Base-by-base conservation (phyloP, 2,888 invertebrate species). In the Acleris emargana region DNA sequence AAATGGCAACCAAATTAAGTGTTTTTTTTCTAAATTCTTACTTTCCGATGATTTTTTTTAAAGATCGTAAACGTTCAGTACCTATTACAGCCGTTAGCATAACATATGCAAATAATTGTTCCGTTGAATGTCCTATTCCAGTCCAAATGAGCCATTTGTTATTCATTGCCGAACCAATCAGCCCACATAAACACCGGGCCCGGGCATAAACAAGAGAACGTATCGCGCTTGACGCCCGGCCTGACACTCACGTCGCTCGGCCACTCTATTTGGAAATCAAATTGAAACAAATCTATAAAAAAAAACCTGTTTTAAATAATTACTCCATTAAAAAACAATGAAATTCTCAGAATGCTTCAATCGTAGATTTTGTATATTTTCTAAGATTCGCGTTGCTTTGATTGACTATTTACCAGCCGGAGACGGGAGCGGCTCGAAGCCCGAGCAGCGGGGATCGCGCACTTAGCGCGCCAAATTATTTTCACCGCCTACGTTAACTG, bases 391-490 rank as follows among this genome's bases (percentile, higher is more conserved):
- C 81, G 72, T 81, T 76, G 79, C 71, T 76, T 79, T 79, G 75
- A 77, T 82, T 72, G 76, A 72, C 74, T 76, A 76, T 81, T 79
- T 80, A 73, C 70, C 71, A 67, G 61, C 67, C 71, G 72, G 69
- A 64, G 70, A 71, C 62, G 68, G 9, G 42, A 58, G 73, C 68
- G 58, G 67, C 67, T 67, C 60, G 69, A 58, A 60, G 68, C 64
- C 73, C 84, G 11, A 43, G 73, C 86, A 60, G 75, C 80, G 72
- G 86, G 88, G 73, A 78, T 73, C 76, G 62, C 71, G 74, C 78
- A 80, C 82, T 84, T 84, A 83, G 80, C 78, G 77, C 76, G 83
- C 83, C 81, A 83, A 88, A 87, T 87, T 86, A 83, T 83, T 83
- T 82, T 81, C 69, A 71, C 76, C 83, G 80, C 86, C 88, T 75